Conservation (phyloP, 2,888 invertebrate genomes). For the Drosophila paramelanica region DNA sequence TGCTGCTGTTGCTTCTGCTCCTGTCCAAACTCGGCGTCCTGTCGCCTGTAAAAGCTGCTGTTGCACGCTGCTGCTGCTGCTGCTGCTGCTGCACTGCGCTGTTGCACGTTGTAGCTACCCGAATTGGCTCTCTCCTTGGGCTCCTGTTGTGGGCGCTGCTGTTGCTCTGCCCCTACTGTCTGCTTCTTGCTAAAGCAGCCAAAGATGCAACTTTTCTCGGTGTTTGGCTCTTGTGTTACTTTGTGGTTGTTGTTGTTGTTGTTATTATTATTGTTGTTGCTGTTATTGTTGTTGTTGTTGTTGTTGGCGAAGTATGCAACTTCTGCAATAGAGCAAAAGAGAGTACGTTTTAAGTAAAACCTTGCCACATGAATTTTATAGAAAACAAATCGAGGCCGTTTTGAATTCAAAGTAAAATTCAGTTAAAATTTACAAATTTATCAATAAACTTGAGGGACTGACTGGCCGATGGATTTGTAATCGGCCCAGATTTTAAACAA, state of each 20-base stretch:
- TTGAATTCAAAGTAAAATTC: background rate
- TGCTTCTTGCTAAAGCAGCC: slow-evolving; percentile 57
- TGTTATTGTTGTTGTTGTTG: slow-evolving; percentile 55
- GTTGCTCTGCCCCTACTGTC: slow-evolving; percentile 8
- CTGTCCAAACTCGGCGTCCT: slow-evolving; percentile 58
- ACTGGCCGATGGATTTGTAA: background rate
- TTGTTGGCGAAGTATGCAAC: slow-evolving; percentile 83
- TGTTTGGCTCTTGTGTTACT: slow-evolving; percentile 29
- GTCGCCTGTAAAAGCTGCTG: slow-evolving; percentile 46
- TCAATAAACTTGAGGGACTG: slow-evolving; percentile 1
- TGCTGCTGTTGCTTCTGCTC: slow-evolving; percentile 24
- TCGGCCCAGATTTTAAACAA: too few species aligned
- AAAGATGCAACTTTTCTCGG: slow-evolving; percentile 42
- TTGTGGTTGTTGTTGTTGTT: slow-evolving; percentile 45
- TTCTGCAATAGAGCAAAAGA: slow-evolving; percentile 83
- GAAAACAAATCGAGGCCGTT: slow-evolving; percentile 3
- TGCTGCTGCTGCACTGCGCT: slow-evolving; percentile 36
- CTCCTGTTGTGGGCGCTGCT: slow-evolving; percentile 10
- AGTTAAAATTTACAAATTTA: background rate
- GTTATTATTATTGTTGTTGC: slow-evolving; percentile 35
- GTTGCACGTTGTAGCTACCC: slow-evolving; percentile 72
- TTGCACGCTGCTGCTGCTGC: slow-evolving; percentile 1
- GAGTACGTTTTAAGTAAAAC: slow-evolving; percentile 77
- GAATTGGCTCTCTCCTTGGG: slow-evolving; percentile 37
- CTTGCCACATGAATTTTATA: slow-evolving; percentile 39